These are phyloP conservation scores for Drosophila yakuba DNA, from an alignment of 1,140 invertebrate species.

Conservation along the genomic window DNA sequence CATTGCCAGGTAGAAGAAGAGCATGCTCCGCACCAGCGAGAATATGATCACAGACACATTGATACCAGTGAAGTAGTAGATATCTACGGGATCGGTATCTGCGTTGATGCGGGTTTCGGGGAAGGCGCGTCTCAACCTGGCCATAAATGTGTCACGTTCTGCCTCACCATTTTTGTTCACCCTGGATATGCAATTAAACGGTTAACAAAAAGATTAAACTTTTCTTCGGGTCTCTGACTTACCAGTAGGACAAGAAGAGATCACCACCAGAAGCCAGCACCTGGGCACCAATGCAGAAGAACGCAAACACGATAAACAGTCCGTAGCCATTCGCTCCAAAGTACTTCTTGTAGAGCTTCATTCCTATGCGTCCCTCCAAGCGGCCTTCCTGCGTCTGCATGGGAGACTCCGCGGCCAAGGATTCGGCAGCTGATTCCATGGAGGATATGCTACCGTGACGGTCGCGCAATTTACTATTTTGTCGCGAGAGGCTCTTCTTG, in stretches of 20 bases:
- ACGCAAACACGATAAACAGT: conserved; percentile 75
- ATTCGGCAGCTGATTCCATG: conserved; percentile 87
- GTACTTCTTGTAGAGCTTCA: conserved; percentile 87
- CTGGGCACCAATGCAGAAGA: conserved; percentile 87
- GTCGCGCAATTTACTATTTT: conserved; percentile 67
- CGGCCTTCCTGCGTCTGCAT: conserved; percentile 86
- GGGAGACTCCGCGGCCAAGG: conserved; percentile 85
- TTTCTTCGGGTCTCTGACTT: conserved; percentile 38
- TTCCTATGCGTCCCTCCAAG: conserved; percentile 86
- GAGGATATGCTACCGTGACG: conserved; percentile 85
- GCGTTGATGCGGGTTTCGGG: conserved; percentile 58
- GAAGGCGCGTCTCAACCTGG: conserved; percentile 51
- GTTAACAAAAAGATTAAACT: neutral
- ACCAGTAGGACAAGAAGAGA: conserved; percentile 90
- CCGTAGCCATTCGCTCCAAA: conserved; percentile 86
- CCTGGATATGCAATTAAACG: conserved; percentile 27
- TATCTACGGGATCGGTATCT: conserved; percentile 71
- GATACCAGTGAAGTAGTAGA: conserved; percentile 86
- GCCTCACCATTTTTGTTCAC: conserved; percentile 75
- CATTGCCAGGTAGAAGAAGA: conserved; percentile 90
- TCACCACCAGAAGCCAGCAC: conserved; percentile 88
- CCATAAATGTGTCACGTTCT: conserved; percentile 51
- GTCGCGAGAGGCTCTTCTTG: conserved; percentile 58
- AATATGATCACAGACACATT: conserved; percentile 87
- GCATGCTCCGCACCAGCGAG: conserved; percentile 86